Evolutionary conservation across 2,797 vertebrate genomes (phyloP).

Genomic region (Kryptopterus vitreolus): DNA sequence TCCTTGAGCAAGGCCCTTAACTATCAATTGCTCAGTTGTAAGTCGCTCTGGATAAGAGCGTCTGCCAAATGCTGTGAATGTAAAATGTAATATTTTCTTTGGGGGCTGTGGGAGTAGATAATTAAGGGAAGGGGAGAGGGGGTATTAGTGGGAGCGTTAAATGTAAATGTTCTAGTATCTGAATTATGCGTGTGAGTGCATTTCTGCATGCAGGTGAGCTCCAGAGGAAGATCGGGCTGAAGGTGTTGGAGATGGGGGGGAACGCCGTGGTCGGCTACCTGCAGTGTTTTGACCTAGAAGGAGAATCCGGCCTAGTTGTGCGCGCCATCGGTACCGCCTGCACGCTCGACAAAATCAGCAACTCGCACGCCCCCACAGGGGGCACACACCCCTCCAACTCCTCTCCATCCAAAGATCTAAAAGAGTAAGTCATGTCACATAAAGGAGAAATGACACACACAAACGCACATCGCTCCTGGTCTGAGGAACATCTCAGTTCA

Average conservation of each 20-base stretch:
- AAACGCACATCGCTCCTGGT: neutral
- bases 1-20: too few relatives aligned
- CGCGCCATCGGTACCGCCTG: slow-evolving; percentile 98
- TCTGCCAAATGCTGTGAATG: too few relatives aligned
- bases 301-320: slow-evolving; percentile 95
- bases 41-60: too few relatives aligned
- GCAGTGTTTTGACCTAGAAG: slow-evolving; percentile 98
- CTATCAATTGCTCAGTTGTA: too few relatives aligned
- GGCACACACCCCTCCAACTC: slow-evolving; percentile 82
- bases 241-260: slow-evolving; percentile 97
- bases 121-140: too few relatives aligned
- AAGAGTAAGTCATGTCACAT: slow-evolving; percentile 88
- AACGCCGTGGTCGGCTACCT: slow-evolving; percentile 97
- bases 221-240: slow-evolving; percentile 97
- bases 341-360: slow-evolving; percentile 94
- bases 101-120: too few relatives aligned
- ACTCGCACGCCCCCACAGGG: slow-evolving; percentile 62
- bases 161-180: neutral
- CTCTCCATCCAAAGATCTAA: slow-evolving; percentile 96
- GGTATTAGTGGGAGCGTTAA: too few relatives aligned
- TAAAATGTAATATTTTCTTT: too few relatives aligned
- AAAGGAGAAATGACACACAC: neutral
- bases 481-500: neutral
- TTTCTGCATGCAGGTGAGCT: slow-evolving; percentile 81
- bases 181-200: neutral